Percentiles rank a stretch among this genome's conserved stretches.
These are phyloP conservation scores for Cataglyphis cursor DNA, from an alignment of 2,888 invertebrate genomes.

Conservation along the genomic window DNA sequence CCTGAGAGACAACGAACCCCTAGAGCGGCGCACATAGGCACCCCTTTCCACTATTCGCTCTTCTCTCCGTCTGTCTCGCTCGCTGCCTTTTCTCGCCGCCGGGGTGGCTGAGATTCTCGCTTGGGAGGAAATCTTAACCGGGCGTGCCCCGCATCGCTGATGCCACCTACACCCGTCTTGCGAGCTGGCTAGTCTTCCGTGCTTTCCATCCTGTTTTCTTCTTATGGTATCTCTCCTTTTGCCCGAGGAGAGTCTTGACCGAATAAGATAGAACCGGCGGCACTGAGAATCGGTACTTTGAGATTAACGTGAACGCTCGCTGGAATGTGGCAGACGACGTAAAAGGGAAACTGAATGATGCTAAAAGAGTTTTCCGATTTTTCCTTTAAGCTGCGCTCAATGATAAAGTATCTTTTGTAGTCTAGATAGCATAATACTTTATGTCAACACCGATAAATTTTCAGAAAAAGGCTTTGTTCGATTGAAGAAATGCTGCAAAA, in stretches of 20 bases:
- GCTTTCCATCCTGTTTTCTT: slow-evolving; percentile 1
- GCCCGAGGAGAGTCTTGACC: slow-evolving; percentile 34
- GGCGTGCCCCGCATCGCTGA: slow-evolving; percentile 87
- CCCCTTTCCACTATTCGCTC: slow-evolving; percentile 56
- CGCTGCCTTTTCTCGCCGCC: slow-evolving; percentile 70
- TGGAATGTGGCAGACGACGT: slow-evolving; percentile 51
- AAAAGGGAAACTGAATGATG: slow-evolving; percentile 43
- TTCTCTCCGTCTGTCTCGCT: slow-evolving; percentile 51
- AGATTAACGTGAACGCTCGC: slow-evolving; percentile 73
- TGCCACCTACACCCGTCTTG: slow-evolving; percentile 76
- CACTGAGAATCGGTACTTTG: slow-evolving; percentile 68
- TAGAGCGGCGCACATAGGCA: slow-evolving; percentile 54
- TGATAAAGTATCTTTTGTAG: background rate
- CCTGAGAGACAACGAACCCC: slow-evolving; percentile 57
- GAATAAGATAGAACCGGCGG: slow-evolving; percentile 35
- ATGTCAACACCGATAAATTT: background rate
- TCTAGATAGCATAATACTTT: background rate
- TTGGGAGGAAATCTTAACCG: slow-evolving; percentile 87
- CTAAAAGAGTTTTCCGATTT: slow-evolving; percentile 38
- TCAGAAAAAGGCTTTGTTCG: background rate
- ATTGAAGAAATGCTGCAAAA: background rate
- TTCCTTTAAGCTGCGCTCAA: background rate
- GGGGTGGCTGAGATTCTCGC: slow-evolving; percentile 86
- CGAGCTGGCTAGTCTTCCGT: slow-evolving; percentile 48
- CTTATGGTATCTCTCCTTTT: background rate